Conservation (phyloP, 2,113 vertebrate genomes). For the Pachycephala philippinensis region DNA sequence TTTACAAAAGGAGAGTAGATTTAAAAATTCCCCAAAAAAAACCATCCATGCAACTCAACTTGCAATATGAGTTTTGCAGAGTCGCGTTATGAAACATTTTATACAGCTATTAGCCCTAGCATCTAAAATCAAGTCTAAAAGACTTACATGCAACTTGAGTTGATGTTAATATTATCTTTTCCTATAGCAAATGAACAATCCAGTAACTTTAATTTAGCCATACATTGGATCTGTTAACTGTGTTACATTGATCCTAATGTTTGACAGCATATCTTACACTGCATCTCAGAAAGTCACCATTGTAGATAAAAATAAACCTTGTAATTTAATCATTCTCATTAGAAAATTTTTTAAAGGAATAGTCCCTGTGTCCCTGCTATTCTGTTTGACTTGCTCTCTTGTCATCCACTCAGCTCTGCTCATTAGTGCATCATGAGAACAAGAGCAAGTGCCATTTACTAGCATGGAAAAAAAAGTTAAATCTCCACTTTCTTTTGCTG, state of each 20-base stretch:
- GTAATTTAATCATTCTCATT: neutral
- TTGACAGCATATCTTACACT: neutral
- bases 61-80: neutral
- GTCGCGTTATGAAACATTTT: neutral
- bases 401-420: neutral
- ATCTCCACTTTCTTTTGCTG: neutral
- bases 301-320: neutral
- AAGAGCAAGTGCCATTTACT: neutral
- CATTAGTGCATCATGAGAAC: neutral
- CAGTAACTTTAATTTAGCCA: neutral
- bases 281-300: neutral
- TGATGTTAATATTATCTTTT: conserved; percentile 8
- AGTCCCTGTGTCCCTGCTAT: neutral
- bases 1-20: neutral
- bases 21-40: neutral
- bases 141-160: neutral
- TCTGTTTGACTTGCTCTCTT: neutral
- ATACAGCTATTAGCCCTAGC: neutral
- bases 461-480: neutral
- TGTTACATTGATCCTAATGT: neutral
- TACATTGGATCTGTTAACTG: neutral
- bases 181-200: neutral
- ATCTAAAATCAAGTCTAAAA: neutral
- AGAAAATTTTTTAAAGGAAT: neutral
- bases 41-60: fast-evolving